Evolutionary conservation across 2,797 vertebrate species (phyloP).

Genomic region (Danio aesculapii): DNA sequence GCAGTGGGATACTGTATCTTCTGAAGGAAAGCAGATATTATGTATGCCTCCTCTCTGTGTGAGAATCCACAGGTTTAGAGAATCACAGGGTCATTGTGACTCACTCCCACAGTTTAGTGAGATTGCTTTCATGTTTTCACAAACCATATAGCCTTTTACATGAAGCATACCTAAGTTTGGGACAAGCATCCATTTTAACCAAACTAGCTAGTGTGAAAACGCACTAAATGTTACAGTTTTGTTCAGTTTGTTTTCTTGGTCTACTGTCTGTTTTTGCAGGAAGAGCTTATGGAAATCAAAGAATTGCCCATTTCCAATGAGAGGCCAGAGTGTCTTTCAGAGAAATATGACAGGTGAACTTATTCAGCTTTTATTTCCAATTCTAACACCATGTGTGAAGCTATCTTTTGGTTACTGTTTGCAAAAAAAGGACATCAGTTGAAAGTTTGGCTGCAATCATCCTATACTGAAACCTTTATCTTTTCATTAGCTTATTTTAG

Average conservation of each 20-base stretch:
- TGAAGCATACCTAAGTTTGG: neutral
- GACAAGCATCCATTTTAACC: neutral
- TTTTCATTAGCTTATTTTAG: too few relatives aligned
- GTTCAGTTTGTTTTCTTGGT: neutral
- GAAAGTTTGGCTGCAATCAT: too few relatives aligned
- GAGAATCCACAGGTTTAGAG: too few relatives aligned
- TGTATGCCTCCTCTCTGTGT: too few relatives aligned
- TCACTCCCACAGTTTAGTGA: too few relatives aligned
- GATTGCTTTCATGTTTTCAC: too few relatives aligned
- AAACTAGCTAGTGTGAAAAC: neutral
- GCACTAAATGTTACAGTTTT: neutral
- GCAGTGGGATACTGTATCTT: too few relatives aligned
- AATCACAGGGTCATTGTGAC: too few relatives aligned
- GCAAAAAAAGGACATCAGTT: neutral
- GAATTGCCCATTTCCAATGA: slow-evolving; percentile 92
- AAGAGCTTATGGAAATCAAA: slow-evolving; percentile 96
- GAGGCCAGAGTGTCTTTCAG: slow-evolving; percentile 93
- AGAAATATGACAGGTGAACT: slow-evolving; percentile 96
- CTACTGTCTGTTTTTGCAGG: slow-evolving; percentile 74
- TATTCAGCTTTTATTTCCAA: neutral
- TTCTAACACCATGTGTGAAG: too few relatives aligned
- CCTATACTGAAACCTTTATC: too few relatives aligned
- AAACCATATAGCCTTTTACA: neutral
- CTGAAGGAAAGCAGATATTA: too few relatives aligned
- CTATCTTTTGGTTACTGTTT: neutral